These are phyloP conservation scores for Choristoneura rosaceana DNA, from an alignment of 2,888 invertebrate species.

Conservation along the genomic window DNA sequence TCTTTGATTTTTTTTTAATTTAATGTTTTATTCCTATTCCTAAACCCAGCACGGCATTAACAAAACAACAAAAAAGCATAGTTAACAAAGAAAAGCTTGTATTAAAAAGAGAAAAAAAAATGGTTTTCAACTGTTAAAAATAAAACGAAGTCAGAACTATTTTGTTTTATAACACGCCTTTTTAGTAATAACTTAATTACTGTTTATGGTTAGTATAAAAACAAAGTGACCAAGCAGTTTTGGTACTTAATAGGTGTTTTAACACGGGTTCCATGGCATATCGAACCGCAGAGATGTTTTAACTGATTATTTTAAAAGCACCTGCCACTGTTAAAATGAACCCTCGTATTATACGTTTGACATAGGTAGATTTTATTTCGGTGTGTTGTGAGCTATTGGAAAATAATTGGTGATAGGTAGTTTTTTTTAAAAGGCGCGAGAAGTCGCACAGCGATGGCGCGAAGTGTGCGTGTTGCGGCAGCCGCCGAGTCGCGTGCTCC, in stretches of 20 bases:
- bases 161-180: background rate
- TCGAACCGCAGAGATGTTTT: conserved; percentile 29
- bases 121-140: too few species aligned
- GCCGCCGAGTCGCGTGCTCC: too few species aligned
- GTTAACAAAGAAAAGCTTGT: too few species aligned
- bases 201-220: conserved; percentile 32
- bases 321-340: conserved; percentile 20
- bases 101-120: too few species aligned
- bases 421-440: too few species aligned
- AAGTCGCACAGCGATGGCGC: too few species aligned
- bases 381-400: background rate
- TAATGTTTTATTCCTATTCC: too few species aligned
- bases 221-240: conserved; percentile 33
- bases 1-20: too few species aligned
- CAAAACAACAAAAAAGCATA: too few species aligned
- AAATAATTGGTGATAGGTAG: background rate
- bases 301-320: conserved; percentile 35
- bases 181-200: conserved; percentile 17
- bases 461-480: too few species aligned
- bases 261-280: conserved; percentile 24
- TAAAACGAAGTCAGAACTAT: too few species aligned
- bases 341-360: background rate
- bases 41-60: too few species aligned
- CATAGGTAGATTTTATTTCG: background rate
- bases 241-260: conserved; percentile 16